A percentile compares a stretch with the other conserved stretches of the same genome.
These are phyloP conservation scores for Chlorops oryzae DNA, from an alignment of 1,140 invertebrate genomes.

Conservation along the genomic window DNA sequence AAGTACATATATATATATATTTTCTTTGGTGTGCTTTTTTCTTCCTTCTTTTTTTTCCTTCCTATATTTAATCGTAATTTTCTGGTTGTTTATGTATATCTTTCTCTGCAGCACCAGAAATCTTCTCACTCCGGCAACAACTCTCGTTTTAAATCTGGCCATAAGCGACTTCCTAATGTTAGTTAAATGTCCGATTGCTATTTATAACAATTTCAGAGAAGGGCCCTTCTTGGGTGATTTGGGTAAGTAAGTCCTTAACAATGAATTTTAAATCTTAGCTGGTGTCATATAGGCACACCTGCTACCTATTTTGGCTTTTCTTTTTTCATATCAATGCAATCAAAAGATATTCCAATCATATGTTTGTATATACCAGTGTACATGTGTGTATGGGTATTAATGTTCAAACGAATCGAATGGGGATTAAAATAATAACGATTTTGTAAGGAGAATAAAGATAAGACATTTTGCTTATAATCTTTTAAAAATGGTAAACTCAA, in stretches of 20 bases:
- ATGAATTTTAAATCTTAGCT: neutral
- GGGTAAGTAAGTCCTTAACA: slow-evolving; percentile 49
- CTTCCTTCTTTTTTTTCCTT: no score
- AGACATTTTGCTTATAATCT: no score
- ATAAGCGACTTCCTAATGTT: slow-evolving; percentile 69
- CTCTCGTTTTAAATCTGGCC: slow-evolving; percentile 69
- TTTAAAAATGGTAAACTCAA: no score
- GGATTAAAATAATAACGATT: no score
- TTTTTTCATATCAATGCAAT: neutral
- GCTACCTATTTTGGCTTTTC: neutral
- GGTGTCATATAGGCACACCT: neutral
- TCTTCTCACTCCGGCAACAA: slow-evolving; percentile 68
- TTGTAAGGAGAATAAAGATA: no score
- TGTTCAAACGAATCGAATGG: no score
- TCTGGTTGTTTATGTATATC: no score
- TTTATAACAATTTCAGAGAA: slow-evolving; percentile 62
- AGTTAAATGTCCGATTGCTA: slow-evolving; percentile 62
- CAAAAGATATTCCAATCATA: neutral
- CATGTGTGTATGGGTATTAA: no score
- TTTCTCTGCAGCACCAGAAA: slow-evolving; percentile 55
- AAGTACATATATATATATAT: neutral
- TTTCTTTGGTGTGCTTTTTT: no score
- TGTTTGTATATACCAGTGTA: no score
- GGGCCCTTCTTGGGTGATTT: slow-evolving; percentile 62
- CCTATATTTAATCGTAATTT: no score